A percentile compares a stretch with the other conserved stretches of the same genome.
These are phyloP conservation scores for Acromyrmex echinatior DNA, from an alignment of 1,140 invertebrate species.

Conservation along the genomic window DNA sequence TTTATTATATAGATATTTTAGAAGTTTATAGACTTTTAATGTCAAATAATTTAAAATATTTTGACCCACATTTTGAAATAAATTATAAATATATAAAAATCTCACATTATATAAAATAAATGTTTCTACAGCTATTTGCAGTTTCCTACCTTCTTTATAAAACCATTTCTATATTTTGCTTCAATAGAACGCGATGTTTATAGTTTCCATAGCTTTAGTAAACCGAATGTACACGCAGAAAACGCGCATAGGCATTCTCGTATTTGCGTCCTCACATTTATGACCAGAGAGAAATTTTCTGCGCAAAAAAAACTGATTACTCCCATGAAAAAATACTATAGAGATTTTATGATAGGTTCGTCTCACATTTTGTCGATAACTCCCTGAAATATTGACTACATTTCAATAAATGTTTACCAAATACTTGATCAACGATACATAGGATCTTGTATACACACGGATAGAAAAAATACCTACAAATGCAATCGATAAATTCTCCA, in stretches of 20 bases:
- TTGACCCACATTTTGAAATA: not conserved
- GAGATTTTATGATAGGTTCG: conserved; percentile 18
- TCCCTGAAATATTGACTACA: conserved; percentile 14
- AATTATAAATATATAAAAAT: not conserved
- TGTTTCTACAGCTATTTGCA: not conserved
- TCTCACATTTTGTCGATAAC: not conserved
- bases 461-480: not conserved
- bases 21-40: too few relatives aligned
- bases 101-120: conserved; percentile 6
- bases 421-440: conserved; percentile 38
- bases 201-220: not conserved
- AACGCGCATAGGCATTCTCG: conserved; percentile 18
- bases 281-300: not conserved
- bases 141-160: not conserved
- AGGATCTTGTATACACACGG: not conserved
- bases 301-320: not conserved
- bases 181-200: conserved; percentile 11
- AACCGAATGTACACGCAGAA: not conserved
- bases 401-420: conserved; percentile 30
- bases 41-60: too few relatives aligned
- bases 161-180: not conserved
- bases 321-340: not conserved
- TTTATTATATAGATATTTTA: too few relatives aligned
- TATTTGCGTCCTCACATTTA: conserved; percentile 36
- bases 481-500: not conserved